Evolutionary conservation across 2,797 vertebrate genomes (phyloP), one percentile per base, ranked within the genome.

Genomic region (Sciaenops ocellatus): DNA sequence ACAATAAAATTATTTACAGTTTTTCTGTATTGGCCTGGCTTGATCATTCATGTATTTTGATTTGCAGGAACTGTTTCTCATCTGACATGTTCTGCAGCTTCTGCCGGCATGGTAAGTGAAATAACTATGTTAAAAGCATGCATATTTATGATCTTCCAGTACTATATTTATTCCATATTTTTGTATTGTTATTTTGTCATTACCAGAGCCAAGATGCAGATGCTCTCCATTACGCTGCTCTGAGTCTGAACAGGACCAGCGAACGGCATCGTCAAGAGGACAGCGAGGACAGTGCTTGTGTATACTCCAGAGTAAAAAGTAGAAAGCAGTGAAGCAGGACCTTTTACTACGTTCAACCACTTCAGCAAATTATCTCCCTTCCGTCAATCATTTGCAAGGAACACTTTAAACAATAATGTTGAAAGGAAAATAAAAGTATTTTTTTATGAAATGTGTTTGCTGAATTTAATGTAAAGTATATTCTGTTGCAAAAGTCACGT

Each of bases 261-360:
- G 3, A 67, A 10, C 67, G 2, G 4, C 75, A 20, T 5, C 42
- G 0, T 5, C 78, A 34, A 15, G 65, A 73, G 12, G 69, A 79
- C 18, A 47, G n/a, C 0, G 0, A 0, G 15, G 82, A 86, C 0
- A 70, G 1, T 3, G 56, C 1, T 8, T 90, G 88, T 51, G 71
- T 91, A 0, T 91, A 91, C 62, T 83, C 89, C 0, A 60, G 59
- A 57, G 41, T 91, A 24, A 85, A 68, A 26, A 84, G 1, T 13
- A 73, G 50, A 63, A 82, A 68, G 13, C 2, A 70, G 38, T 85
- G 28, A 85, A 46, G 50, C 3, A 2, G 13, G 6, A 24, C 16
- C 63, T 59, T 20, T 46, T 17, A 46, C 46, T 6, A 15, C 26
- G 17, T 59, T 50, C 2, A 55, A n/a, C 22, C 3, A 6, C 13